Percentiles rank a stretch among this genome's conserved stretches.
These are phyloP conservation scores for Boulengeromyrus knoepffleri DNA, from an alignment of 2,113 vertebrate species.

Conservation along the genomic window DNA sequence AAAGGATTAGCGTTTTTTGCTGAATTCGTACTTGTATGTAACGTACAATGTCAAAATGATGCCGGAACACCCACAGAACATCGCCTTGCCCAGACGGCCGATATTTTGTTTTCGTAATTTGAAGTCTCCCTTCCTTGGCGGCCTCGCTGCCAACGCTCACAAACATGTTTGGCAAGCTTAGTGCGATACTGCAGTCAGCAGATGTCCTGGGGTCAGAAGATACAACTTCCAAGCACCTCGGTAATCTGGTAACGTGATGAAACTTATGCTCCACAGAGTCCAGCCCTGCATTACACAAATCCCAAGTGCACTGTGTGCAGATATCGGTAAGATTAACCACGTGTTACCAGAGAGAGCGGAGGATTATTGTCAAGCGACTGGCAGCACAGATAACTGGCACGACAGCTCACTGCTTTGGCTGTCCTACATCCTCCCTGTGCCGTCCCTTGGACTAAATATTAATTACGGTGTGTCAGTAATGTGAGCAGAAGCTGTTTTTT, in stretches of 20 bases:
- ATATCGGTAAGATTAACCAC: slow-evolving; percentile 45
- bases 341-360: slow-evolving; percentile 39
- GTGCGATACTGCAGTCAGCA: background rate
- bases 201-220: slow-evolving; percentile 4
- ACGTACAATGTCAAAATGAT: slow-evolving; percentile 57
- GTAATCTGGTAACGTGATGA: slow-evolving; percentile 57
- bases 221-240: slow-evolving; percentile 17
- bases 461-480: slow-evolving; percentile 56
- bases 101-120: background rate
- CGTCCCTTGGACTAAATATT: slow-evolving; percentile 45
- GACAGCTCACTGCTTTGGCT: slow-evolving; percentile 42
- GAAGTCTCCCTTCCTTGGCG: slow-evolving; percentile 15
- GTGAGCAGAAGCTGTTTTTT: slow-evolving; percentile 41
- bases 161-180: background rate
- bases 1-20: slow-evolving; percentile 56
- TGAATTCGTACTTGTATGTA: slow-evolving; percentile 33
- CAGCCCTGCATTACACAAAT: slow-evolving; percentile 47
- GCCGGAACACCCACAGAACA: slow-evolving; percentile 54
- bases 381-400: slow-evolving; percentile 42
- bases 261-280: slow-evolving; percentile 43
- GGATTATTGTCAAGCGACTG: slow-evolving; percentile 48
- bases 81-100: background rate
- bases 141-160: slow-evolving; percentile 12
- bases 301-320: slow-evolving; percentile 47
- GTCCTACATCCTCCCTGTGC: slow-evolving; percentile 25